phyloP scores from a whole-genome alignment of 2,888 invertebrate genomes.

The Agrotis segetum region DNA sequence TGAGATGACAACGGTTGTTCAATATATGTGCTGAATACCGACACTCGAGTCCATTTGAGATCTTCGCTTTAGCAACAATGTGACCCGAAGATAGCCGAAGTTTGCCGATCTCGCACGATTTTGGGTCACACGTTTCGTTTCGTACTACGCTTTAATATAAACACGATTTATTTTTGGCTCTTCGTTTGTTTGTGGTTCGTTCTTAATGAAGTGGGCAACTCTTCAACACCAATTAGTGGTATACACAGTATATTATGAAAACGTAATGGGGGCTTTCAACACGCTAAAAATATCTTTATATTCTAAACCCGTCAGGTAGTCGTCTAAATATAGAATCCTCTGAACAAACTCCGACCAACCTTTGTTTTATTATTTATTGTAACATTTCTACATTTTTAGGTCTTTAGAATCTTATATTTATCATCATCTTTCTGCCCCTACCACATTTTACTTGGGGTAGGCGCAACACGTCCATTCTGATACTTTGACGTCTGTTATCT shows the following conservation, averaged over 20 bases:
- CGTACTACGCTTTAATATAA: slow-evolving; percentile 10
- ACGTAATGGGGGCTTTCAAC: neutral
- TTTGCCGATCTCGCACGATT: slow-evolving; percentile 35
- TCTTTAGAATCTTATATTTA: no score
- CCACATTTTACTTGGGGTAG: no score
- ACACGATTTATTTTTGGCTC: slow-evolving; percentile 38
- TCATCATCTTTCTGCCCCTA: no score
- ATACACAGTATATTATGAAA: neutral
- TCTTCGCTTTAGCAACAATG: slow-evolving; percentile 32
- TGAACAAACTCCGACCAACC: no score
- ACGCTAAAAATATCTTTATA: neutral
- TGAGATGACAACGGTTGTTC: slow-evolving; percentile 49
- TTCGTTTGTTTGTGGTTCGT: slow-evolving; percentile 30
- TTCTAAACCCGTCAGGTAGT: no score
- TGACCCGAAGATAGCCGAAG: slow-evolving; percentile 44
- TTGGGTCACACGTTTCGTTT: slow-evolving; percentile 31
- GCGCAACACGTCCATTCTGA: no score
- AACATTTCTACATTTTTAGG: no score
- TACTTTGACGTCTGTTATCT: no score
- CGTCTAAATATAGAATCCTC: no score
- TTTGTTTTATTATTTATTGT: no score
- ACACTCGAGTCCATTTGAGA: slow-evolving; percentile 52
- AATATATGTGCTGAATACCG: slow-evolving; percentile 52
- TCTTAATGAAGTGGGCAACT: slow-evolving; percentile 13
- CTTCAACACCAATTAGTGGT: neutral